phyloP scores from a whole-genome alignment of 2,113 vertebrate species.

The Formicarius rufipectus region DNA sequence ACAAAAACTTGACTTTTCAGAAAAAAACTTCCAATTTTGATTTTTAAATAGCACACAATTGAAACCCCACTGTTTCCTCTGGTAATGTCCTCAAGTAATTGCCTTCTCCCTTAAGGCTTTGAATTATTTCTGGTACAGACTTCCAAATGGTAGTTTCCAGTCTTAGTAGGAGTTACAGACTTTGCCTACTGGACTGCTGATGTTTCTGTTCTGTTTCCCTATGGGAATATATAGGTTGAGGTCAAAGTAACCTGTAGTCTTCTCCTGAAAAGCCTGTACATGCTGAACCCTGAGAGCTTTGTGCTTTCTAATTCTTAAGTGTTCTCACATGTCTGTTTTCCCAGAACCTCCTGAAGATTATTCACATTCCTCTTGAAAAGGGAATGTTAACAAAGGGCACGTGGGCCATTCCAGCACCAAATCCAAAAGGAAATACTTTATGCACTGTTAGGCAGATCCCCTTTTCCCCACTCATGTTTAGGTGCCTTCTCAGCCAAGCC shows the following conservation, averaged over 20 bases:
- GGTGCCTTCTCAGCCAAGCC: background rate
- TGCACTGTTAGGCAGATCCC: background rate
- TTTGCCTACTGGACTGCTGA: background rate
- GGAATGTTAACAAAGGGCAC: background rate
- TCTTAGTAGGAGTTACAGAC: background rate
- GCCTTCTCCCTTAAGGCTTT: background rate
- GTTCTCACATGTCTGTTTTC: background rate
- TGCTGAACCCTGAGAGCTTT: background rate
- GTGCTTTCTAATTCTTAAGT: background rate
- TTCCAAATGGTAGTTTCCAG: background rate
- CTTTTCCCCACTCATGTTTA: background rate
- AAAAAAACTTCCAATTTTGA: background rate
- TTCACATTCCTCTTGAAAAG: background rate
- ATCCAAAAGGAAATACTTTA: background rate
- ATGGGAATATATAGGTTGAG: background rate
- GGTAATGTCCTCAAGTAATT: background rate
- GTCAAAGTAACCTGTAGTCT: background rate
- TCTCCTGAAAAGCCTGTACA: background rate
- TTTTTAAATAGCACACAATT: background rate
- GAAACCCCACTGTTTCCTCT: background rate
- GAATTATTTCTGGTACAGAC: background rate
- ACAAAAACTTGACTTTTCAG: background rate
- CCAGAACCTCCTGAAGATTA: background rate
- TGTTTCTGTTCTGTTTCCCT: background rate
- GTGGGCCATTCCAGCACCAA: background rate